Evolutionary conservation across 2,888 invertebrate genomes (phyloP).

Genomic region (Entomobrya proxima): DNA sequence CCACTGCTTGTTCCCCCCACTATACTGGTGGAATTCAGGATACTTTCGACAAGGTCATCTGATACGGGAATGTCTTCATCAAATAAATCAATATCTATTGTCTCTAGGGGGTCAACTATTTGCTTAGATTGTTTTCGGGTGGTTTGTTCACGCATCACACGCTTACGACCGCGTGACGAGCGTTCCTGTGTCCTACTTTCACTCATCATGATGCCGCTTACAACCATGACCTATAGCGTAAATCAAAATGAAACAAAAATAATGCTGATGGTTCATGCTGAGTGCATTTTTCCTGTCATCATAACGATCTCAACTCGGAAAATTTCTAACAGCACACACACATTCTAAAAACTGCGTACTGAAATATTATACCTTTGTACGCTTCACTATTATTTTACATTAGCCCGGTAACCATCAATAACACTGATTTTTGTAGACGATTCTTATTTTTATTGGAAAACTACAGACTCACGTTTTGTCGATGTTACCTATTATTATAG

Average conservation of each 20-base stretch:
- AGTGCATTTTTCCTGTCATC: background rate
- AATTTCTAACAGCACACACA: no score
- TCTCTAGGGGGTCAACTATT: constrained; percentile 48
- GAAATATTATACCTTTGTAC: background rate
- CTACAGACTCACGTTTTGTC: no score
- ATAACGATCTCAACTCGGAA: background rate
- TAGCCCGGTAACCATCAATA: background rate
- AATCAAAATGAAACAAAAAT: constrained; percentile 32
- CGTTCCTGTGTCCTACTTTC: constrained; percentile 73
- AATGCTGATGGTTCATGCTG: background rate
- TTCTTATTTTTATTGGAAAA: no score
- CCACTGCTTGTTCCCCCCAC: constrained; percentile 64
- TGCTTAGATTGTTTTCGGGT: constrained; percentile 61
- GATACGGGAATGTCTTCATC: constrained; percentile 73
- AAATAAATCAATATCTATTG: constrained; percentile 69
- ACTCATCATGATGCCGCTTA: constrained; percentile 73
- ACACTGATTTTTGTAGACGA: background rate
- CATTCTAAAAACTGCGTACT: no score
- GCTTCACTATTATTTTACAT: background rate
- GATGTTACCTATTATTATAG: no score
- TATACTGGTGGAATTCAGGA: constrained; percentile 66
- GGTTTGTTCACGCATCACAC: constrained; percentile 62
- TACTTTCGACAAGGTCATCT: constrained; percentile 54
- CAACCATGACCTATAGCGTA: constrained; percentile 72
- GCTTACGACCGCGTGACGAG: constrained; percentile 73